Base-by-base conservation (phyloP, 2,113 vertebrate species). In the Stegastes partitus region DNA sequence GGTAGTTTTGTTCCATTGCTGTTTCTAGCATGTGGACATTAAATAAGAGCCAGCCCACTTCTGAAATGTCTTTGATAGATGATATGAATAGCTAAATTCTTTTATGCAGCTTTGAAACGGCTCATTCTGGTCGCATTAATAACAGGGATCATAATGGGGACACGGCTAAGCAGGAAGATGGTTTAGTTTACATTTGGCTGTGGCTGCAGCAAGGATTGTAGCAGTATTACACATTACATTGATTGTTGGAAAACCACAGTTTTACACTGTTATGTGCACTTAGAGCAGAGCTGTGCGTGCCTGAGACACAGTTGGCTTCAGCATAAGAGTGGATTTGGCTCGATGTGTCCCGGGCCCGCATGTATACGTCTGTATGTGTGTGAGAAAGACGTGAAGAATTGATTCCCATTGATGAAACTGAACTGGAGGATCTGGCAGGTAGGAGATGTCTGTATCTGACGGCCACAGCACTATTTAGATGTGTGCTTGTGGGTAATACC, bases 51-150 rank as follows among this genome's bases (percentile, higher is more conserved):
- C 86, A 91, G 85, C 79, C 86, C 86, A 88, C 78, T 82, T 91
- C 89, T 92, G 77, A 94, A 45, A 90, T 65, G 42, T 64, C 87
- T 92, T 92, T 93, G 93, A 93, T 92, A 92, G 82, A 92, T 58
- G 81, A 91, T 92, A 92, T 80, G 79, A 85, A 91, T 45, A 70
- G 83, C 74, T 84, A 67, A 73, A 91, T 87, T 78, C 64, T 64
- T 82, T 77, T 54, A 80, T 74, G 77, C 56, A 73, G 66, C 77
- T 81, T 81, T 87, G 80, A 83, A 85, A 85, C 51, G 51, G 49
- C 71, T 87, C 66, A 67, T 83, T 87, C 70, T 87, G 78, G 59
- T 34, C 0, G 7, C 74, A 84, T 89, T 90, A 91, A 88, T 82
- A 83, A 72, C 31, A 73, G 47, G 39, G 82, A 68, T 63, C 71